Evolutionary conservation across 1,140 invertebrate genomes (phyloP).

Genomic region (Drosophila jambulina): DNA sequence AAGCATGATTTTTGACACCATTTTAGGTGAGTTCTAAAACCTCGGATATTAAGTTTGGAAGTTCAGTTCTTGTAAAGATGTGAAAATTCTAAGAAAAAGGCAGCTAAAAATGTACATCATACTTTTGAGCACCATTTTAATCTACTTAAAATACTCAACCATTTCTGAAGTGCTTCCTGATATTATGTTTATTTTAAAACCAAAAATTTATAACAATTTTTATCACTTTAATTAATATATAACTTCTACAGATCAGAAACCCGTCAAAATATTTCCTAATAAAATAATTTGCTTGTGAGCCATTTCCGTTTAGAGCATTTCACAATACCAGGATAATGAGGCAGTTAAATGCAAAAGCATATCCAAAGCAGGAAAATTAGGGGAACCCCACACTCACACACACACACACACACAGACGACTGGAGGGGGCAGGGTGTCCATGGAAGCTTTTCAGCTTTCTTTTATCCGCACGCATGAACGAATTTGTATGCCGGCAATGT

Average conservation of each 20-base stretch:
- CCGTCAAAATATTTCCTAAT: conserved; percentile 1
- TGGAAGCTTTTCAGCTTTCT: conserved; percentile 46
- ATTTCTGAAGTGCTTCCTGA: neutral
- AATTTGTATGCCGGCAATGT: conserved; percentile 82
- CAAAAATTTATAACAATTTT: too few species aligned
- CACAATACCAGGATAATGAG: conserved; percentile 60
- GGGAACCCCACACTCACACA: conserved; percentile 32
- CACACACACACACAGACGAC: conserved; percentile 15
- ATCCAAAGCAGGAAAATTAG: conserved; percentile 74
- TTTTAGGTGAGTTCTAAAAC: too few species aligned
- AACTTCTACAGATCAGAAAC: neutral
- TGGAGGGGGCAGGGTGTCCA: neutral
- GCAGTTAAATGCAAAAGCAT: conserved; percentile 74
- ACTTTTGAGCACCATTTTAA: neutral
- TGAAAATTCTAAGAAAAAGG: neutral
- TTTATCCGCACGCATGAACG: conserved; percentile 79
- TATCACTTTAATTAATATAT: neutral
- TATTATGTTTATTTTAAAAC: neutral
- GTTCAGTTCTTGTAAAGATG: neutral
- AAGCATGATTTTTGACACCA: too few species aligned
- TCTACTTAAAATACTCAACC: too few species aligned
- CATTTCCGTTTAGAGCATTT: conserved; percentile 8
- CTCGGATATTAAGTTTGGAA: neutral
- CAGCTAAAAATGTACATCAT: neutral
- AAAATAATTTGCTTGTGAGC: conserved; percentile 4